A percentile compares a stretch with the other conserved stretches of the same genome.
These are phyloP conservation scores for Paracanthobrama guichenoti DNA, from an alignment of 2,113 vertebrate genomes.

Conservation along the genomic window DNA sequence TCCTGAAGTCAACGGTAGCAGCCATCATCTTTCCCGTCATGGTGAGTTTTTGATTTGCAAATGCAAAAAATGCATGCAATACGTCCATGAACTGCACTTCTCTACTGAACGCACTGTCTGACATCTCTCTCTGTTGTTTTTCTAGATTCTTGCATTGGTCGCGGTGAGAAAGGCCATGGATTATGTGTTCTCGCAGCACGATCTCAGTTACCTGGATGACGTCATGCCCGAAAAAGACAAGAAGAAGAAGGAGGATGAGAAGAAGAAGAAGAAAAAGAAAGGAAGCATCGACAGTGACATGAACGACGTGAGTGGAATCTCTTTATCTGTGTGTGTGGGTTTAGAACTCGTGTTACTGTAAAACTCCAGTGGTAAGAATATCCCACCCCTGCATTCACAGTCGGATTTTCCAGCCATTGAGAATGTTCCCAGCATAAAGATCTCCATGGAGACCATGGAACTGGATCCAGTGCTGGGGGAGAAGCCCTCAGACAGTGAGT, in stretches of 20 bases:
- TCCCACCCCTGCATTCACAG: slow-evolving; percentile 85
- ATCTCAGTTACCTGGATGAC: slow-evolving; percentile 95
- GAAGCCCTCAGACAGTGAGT: slow-evolving; percentile 95
- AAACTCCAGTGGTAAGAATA: slow-evolving; percentile 9
- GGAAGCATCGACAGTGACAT: slow-evolving; percentile 93
- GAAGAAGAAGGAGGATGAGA: slow-evolving; percentile 99
- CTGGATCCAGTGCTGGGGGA: slow-evolving; percentile 92
- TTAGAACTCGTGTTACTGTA: background rate
- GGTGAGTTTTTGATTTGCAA: slow-evolving; percentile 74
- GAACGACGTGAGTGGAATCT: slow-evolving; percentile 84
- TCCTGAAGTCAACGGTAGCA: slow-evolving; percentile 96
- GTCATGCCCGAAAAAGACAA: slow-evolving; percentile 99
- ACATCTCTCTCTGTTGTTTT: background rate
- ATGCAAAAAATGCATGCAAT: background rate
- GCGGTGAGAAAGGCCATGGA: slow-evolving; percentile 98
- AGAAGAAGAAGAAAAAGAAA: slow-evolving; percentile 96
- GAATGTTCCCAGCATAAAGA: slow-evolving; percentile 98
- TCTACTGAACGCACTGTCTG: background rate
- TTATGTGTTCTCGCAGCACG: slow-evolving; percentile 95
- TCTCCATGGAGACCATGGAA: slow-evolving; percentile 98
- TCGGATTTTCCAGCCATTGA: slow-evolving; percentile 94
- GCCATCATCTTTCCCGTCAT: slow-evolving; percentile 98
- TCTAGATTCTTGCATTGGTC: slow-evolving; percentile 91
- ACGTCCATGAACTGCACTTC: background rate
- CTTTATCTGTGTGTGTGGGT: background rate